Evolutionary conservation across 2,113 vertebrate species (phyloP), one percentile per base, ranked within the genome.

Genomic region (Perognathus longimembris): DNA sequence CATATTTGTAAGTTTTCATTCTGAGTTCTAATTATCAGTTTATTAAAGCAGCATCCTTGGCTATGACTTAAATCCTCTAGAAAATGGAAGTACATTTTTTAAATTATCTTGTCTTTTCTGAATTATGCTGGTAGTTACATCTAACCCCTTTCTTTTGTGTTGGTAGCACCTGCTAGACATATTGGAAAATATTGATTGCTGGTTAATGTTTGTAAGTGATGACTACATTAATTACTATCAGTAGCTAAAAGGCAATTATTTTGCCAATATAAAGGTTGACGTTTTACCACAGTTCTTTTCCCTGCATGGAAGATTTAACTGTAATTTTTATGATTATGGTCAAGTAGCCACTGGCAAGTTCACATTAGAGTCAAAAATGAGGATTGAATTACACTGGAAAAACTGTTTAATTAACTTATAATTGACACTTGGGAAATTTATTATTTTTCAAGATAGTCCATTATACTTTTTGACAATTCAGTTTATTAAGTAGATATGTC

Each of bases 201-300:
- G 80, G n/a, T 91, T 81, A 85, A 67, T 91, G 83, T 88, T 79
- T 91, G 15, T 74, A n/a, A 93, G 30, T 75, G 21, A 74, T 76
- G 54, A 79, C 66, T 77, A 74, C 6, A 28, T 85, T 88, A 93
- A 78, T 79, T 61, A 45, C 26, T 24, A 66, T 50, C 57, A 81
- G n/a, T 42, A 59, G 30, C 63, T n/a, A 4, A 84, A 85, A 93
- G 26, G 12, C 50, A 83, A 69, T 57, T 88, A 28, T 18, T 89
- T 22, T 74, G 22, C 17, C 40, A n/a, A 61, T 67, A 66, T 6
- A 40, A 34, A 57, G 12, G 40, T 36, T 26, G 0, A 34, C 78
- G 64, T 88, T 24, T 59, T 40, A 57, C 28, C 42, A 54, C 12
- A 66, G 34, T 54, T 45, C 24, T 63, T 66, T 26, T 22, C 20